These are phyloP conservation scores for Cotesia typhae DNA, from an alignment of 1,140 invertebrate species.

Conservation along the genomic window DNA sequence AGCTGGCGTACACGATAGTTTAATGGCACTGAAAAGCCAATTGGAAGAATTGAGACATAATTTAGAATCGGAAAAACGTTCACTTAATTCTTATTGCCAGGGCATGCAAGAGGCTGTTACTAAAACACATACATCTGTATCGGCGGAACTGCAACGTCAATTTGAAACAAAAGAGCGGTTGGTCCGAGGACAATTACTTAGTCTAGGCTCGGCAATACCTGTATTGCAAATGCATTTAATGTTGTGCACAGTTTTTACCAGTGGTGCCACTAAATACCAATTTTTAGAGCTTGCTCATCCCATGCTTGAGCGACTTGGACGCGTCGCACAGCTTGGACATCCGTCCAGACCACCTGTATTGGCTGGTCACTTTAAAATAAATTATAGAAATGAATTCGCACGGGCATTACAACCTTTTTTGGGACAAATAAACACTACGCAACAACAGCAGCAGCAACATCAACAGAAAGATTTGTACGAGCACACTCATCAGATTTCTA, in stretches of 20 bases:
- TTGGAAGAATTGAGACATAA: slow-evolving; percentile 74
- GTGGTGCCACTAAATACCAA: slow-evolving; percentile 75
- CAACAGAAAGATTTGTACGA: slow-evolving; percentile 56
- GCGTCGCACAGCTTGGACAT: slow-evolving; percentile 74
- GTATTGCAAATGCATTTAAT: slow-evolving; percentile 74
- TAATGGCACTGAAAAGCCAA: slow-evolving; percentile 72
- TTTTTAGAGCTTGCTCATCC: slow-evolving; percentile 75
- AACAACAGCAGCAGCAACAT: slow-evolving; percentile 13
- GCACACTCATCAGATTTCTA: slow-evolving; percentile 49
- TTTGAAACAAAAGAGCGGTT: slow-evolving; percentile 74
- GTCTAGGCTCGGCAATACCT: slow-evolving; percentile 70
- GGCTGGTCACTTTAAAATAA: slow-evolving; percentile 66
- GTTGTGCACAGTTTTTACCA: slow-evolving; percentile 74
- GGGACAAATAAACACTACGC: slow-evolving; percentile 51
- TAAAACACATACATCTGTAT: slow-evolving; percentile 72
- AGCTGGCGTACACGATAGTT: slow-evolving; percentile 71
- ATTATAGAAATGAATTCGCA: slow-evolving; percentile 73
- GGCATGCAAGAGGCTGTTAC: slow-evolving; percentile 74
- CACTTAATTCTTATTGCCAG: slow-evolving; percentile 73
- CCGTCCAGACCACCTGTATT: slow-evolving; percentile 68
- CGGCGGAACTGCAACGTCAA: slow-evolving; percentile 74
- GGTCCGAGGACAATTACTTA: slow-evolving; percentile 69
- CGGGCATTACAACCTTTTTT: slow-evolving; percentile 73
- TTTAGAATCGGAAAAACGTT: slow-evolving; percentile 73
- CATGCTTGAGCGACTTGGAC: slow-evolving; percentile 72